Evolutionary conservation across 2,888 invertebrate species (phyloP).

Genomic region (Eulithis testata): DNA sequence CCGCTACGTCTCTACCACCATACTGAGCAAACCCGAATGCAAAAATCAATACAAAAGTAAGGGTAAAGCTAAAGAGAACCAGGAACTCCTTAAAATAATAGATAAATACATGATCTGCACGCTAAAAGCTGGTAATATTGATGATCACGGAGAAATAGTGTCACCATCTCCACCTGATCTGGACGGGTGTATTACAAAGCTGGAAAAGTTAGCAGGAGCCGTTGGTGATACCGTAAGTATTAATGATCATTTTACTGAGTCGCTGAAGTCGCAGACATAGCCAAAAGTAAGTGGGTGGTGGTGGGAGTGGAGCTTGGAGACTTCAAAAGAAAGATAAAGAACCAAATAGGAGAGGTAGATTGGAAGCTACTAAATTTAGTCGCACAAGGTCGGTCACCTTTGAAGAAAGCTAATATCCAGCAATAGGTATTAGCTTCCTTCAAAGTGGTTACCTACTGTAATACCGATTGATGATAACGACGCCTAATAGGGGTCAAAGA

Average conservation of each 20-base stretch:
- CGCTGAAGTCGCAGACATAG: neutral
- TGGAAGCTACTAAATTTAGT: too few relatives aligned
- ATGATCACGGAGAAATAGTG: conserved; percentile 31
- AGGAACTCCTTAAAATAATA: conserved; percentile 18
- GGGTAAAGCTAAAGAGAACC: conserved; percentile 3
- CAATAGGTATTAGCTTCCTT: too few relatives aligned
- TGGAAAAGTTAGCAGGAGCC: neutral
- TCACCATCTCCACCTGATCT: conserved; percentile 2
- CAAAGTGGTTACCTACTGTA: too few relatives aligned
- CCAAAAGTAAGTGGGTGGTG: too few relatives aligned
- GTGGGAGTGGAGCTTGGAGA: too few relatives aligned
- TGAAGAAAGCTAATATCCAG: too few relatives aligned
- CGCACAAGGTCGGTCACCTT: too few relatives aligned
- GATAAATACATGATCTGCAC: conserved; percentile 39
- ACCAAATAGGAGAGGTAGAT: too few relatives aligned
- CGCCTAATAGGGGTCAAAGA: too few relatives aligned
- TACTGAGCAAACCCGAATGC: conserved; percentile 45
- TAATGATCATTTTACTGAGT: neutral
- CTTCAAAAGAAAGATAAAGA: too few relatives aligned
- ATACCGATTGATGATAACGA: too few relatives aligned
- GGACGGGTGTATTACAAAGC: conserved; percentile 13
- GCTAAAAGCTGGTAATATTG: conserved; percentile 25
- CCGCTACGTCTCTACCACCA: conserved; percentile 43
- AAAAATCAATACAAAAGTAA: conserved; percentile 14
- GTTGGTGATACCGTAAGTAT: conserved; percentile 7